phyloP scores from a whole-genome alignment of 2,113 vertebrate species.

The Gymnogyps californianus region DNA sequence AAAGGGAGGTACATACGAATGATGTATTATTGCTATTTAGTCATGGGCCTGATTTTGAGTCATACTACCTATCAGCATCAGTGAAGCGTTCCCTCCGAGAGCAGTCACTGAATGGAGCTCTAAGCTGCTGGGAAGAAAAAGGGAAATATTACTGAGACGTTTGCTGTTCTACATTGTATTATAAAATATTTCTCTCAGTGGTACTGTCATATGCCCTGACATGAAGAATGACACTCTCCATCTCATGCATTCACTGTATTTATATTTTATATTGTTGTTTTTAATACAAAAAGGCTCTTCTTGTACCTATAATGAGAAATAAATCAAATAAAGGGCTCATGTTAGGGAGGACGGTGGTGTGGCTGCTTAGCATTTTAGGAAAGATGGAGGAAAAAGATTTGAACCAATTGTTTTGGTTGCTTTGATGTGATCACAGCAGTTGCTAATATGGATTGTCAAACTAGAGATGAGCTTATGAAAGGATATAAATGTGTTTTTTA shows the following conservation, averaged over 20 bases:
- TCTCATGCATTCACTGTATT: background rate
- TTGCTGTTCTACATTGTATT: background rate
- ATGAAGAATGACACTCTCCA: background rate
- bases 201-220: background rate
- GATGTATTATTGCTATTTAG: background rate
- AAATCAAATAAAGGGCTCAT: background rate
- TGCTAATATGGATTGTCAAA: slow-evolving; percentile 57
- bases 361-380: slow-evolving; percentile 31
- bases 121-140: background rate
- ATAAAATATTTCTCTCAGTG: background rate
- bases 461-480: slow-evolving; percentile 60
- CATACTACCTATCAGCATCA: background rate
- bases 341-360: background rate
- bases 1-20: background rate
- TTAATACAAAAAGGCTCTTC: background rate
- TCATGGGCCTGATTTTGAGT: background rate
- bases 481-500: slow-evolving; percentile 63
- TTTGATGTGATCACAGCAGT: slow-evolving; percentile 50
- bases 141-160: background rate
- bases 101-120: background rate
- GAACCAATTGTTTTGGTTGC: slow-evolving; percentile 23
- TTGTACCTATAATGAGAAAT: background rate
- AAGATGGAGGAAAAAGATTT: slow-evolving; percentile 31
- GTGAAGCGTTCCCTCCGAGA: rapidly evolving
- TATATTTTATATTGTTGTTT: background rate